phyloP scores from a whole-genome alignment of 2,113 vertebrate genomes.

The Glareola pratincola region DNA sequence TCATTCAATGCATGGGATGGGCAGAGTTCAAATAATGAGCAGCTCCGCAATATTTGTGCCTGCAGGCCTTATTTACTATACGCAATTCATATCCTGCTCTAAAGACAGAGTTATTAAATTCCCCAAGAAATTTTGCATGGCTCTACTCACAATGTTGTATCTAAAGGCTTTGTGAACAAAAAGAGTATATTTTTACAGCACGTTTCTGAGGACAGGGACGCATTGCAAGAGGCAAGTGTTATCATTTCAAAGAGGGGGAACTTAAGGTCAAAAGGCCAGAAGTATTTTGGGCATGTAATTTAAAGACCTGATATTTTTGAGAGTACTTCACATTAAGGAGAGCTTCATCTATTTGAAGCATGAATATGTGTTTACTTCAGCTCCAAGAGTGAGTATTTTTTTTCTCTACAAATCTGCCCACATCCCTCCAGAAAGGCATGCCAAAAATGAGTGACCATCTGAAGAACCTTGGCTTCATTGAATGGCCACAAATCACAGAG shows the following conservation, averaged over 20 bases:
- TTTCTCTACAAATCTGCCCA: not conserved
- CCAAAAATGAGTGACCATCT: not conserved
- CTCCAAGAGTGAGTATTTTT: not conserved
- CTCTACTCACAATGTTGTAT: not conserved
- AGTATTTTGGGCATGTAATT: not conserved
- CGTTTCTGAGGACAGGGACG: not conserved
- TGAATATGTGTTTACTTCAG: not conserved
- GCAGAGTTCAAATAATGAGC: slow-evolving; percentile 35
- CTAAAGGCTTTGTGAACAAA: slow-evolving; percentile 20
- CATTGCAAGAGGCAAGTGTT: not conserved
- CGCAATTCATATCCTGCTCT: slow-evolving; percentile 63
- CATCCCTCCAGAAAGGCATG: not conserved
- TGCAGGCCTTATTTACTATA: slow-evolving; percentile 59
- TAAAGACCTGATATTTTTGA: not conserved
- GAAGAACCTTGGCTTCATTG: not conserved
- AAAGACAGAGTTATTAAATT: slow-evolving; percentile 53
- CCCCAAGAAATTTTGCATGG: slow-evolving; percentile 17
- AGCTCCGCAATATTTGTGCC: slow-evolving; percentile 28
- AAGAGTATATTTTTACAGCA: slow-evolving; percentile 27
- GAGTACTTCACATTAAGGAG: not conserved
- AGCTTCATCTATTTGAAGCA: not conserved
- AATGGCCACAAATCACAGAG: not conserved
- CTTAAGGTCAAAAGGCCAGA: not conserved
- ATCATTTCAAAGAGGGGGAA: not conserved
- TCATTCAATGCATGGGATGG: not conserved